Evolutionary conservation across 1,140 invertebrate species (phyloP), one percentile per base, ranked within the genome.

Genomic region (Megalonaias nervosa): DNA sequence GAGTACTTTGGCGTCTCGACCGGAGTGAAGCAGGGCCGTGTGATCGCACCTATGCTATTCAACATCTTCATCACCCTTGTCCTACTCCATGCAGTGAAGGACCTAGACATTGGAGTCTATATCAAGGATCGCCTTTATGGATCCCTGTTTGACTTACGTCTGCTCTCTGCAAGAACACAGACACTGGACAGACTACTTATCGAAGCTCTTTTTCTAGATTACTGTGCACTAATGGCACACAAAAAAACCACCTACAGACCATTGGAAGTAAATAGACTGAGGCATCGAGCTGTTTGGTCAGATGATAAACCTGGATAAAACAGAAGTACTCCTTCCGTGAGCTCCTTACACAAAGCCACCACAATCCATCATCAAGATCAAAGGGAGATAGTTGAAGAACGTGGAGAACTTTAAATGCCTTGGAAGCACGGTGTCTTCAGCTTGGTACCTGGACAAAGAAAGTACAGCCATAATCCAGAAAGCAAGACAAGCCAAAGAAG

Each of bases 11-110:
- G 61, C 23, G 61, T 78, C 57, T 66, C 12, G 11, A 69, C 70
- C 60, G 79, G 66, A n/a, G 79, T 73, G 55, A 81, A 81, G 67
- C 75, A 74, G 60, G 71, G 67, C 15, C 77, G 75, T 67, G 78
- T 80, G 55, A 55, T 79, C 13, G 80, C 73, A n/a, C 76, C 73
- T 15, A 62, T 74, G n/a, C 66, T 76, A 12, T 82, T 82, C 69
- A 67, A 38, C 64, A 16, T 80, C 9, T 76, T 75, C 57, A 73
- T 80, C 67, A 62, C 79, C 1, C n/a, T 5, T 11, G 58, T 83
- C 13, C 74, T 81, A n/a, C 14, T 26, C 55, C 67, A 75, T 64
- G 67, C 76, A 64, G 57, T 65, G 3, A 69, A 60, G 57, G 58
- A 61, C 12, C 55, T 57, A 61, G 12, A 21, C 16, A 16, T 60